A percentile compares a stretch with the other conserved stretches of the same genome.
Conservation (phyloP, 2,888 invertebrate species). For the Seira musarum region DNA sequence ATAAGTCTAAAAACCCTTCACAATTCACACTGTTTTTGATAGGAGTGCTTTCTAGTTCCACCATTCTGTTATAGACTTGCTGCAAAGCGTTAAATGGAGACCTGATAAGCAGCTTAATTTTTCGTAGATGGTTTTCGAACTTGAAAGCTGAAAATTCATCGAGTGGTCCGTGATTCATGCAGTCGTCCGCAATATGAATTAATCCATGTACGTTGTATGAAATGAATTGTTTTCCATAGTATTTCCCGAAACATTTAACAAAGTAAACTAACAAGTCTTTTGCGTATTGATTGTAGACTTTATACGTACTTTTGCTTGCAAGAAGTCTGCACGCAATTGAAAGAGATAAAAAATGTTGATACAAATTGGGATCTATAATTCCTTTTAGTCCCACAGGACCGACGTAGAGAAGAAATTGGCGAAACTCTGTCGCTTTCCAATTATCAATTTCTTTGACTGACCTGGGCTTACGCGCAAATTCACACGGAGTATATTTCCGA, state of each 20-base stretch:
- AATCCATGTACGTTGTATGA: constrained; percentile 11
- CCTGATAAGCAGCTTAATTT: too few relatives aligned
- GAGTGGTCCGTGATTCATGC: background rate
- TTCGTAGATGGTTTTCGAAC: constrained; percentile 5
- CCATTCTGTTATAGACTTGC: too few relatives aligned
- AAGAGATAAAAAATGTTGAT: background rate
- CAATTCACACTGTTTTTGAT: too few relatives aligned
- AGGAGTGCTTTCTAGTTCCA: too few relatives aligned
- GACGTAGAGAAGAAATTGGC: background rate
- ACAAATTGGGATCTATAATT: background rate
- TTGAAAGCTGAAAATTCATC: constrained; percentile 7
- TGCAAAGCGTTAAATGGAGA: too few relatives aligned
- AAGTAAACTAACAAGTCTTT: background rate
- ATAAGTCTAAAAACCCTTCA: too few relatives aligned
- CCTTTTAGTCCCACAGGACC: background rate
- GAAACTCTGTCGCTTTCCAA: constrained; percentile 23
- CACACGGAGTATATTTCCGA: background rate
- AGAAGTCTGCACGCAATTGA: background rate
- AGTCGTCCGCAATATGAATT: constrained; percentile 17
- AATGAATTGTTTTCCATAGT: background rate
- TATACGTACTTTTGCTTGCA: background rate
- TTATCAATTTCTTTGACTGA: background rate
- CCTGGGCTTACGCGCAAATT: constrained; percentile 18
- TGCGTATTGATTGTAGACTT: background rate
- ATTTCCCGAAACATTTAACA: background rate